phyloP scores from a whole-genome alignment of 1,140 invertebrate species.

The Penaeus chinensis region DNA sequence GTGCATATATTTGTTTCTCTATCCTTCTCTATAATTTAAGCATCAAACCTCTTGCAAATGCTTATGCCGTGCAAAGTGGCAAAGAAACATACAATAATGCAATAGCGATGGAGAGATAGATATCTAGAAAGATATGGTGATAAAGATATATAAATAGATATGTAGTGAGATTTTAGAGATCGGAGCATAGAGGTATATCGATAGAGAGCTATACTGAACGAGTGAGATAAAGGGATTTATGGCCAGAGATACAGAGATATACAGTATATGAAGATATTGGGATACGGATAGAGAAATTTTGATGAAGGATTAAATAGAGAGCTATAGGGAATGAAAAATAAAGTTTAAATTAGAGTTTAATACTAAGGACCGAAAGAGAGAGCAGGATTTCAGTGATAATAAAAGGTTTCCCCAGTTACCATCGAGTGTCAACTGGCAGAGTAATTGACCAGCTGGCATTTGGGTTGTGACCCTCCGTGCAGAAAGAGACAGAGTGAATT shows the following conservation, averaged over 20 bases:
- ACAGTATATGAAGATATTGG: background rate
- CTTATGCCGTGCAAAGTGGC: background rate
- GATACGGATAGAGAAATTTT: background rate
- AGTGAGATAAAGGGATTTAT: slow-evolving; percentile 12
- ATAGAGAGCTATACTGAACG: slow-evolving; percentile 2
- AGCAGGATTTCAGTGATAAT: background rate
- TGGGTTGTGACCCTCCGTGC: too few relatives aligned
- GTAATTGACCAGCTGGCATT: too few relatives aligned
- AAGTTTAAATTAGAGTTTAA: background rate
- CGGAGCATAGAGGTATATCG: background rate
- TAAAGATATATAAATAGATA: background rate
- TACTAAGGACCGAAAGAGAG: background rate
- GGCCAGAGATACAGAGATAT: slow-evolving; percentile 19
- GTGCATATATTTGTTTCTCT: background rate
- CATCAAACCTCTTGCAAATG: too few relatives aligned
- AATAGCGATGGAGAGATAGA: background rate
- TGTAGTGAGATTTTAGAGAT: too few relatives aligned
- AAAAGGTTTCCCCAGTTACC: too few relatives aligned
- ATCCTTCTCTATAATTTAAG: background rate
- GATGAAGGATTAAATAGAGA: background rate
- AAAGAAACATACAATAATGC: background rate
- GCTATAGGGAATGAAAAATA: background rate
- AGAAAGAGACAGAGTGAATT: too few relatives aligned
- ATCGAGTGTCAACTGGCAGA: too few relatives aligned
- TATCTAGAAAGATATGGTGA: background rate